phyloP scores from a whole-genome alignment of 2,888 invertebrate species.

The Polyommatus icarus region DNA sequence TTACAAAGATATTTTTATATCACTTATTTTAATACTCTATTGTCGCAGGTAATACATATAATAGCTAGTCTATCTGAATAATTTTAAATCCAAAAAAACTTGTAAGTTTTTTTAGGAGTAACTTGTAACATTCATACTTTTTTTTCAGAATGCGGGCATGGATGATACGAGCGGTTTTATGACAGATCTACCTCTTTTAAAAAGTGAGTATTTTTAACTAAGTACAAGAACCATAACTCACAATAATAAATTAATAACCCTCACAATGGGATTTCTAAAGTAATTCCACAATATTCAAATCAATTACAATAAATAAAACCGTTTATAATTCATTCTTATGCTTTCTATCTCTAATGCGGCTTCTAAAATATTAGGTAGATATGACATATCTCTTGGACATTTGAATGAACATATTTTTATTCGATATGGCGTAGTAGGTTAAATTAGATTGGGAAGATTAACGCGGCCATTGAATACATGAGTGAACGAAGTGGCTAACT shows the following conservation, averaged over 20 bases:
- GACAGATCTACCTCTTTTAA: conserved; percentile 92
- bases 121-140: not conserved
- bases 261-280: not conserved
- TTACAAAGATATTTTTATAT: too few species aligned
- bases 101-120: too few species aligned
- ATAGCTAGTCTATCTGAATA: too few species aligned
- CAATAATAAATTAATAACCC: not conserved
- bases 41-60: too few species aligned
- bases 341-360: not conserved
- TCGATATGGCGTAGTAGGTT: not conserved
- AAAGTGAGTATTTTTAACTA: conserved; percentile 85
- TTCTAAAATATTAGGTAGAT: not conserved
- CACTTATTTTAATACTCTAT: too few species aligned
- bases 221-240: not conserved
- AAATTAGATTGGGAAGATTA: conserved; percentile 14
- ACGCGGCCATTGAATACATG: not conserved
- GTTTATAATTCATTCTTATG: not conserved
- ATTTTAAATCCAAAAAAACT: too few species aligned
- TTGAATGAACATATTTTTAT: conserved; percentile 23
- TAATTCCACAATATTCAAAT: not conserved
- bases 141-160: conserved; percentile 85
- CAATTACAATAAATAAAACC: conserved; percentile 8
- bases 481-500: too few species aligned
- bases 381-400: conserved; percentile 16
- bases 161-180: conserved; percentile 94